Evolutionary conservation across 2,888 invertebrate genomes (phyloP), one percentile per base, ranked within the genome.

Genomic region (Apomyelois bistriatella): DNA sequence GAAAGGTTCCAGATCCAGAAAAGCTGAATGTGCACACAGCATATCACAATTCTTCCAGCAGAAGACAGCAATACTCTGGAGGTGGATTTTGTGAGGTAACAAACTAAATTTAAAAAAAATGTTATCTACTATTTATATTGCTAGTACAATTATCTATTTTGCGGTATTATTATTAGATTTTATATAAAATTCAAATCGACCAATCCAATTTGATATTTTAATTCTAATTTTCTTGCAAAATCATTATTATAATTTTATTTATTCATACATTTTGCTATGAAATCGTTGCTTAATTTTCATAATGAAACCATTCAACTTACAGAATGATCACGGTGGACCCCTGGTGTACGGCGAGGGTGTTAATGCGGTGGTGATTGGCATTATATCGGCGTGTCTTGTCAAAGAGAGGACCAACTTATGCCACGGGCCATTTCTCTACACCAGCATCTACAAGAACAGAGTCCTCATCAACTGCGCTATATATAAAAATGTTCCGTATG

Each of bases 261-360:
- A n/a, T n/a, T n/a, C n/a, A n/a, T n/a, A n/a, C n/a, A n/a, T n/a
- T n/a, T n/a, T n/a, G n/a, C n/a, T n/a, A n/a, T n/a, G n/a, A n/a
- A n/a, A n/a, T 5, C 22, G 22, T 5, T 22, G 22, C 22, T 22
- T 7, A 15, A 15, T 38, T 13, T 32, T 32, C 32, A 7, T 32
- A 9, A 32, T 32, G 9, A 32, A 32, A 1, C 1, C 15, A 38
- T 28, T n/a, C n/a, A n/a, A n/a, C 3, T 58, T 54, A 22, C 57
- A 88, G 87, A 88, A 88, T 17, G 87, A 88, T 51, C 87, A 88
- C 55, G 87, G 87, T 0, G 87, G 87, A 9, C 87, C 87, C 0
- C 64, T 88, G 5, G 62, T 88, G 1, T 81, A 81, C 56, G 85
- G 85, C 0, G 59, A 64, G 0, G 86, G 85, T 1, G 65, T 70